Percentiles rank a stretch among this genome's conserved stretches.
These are phyloP conservation scores for Zaprionus nigranus DNA, from an alignment of 1,140 invertebrate species.

Conservation along the genomic window DNA sequence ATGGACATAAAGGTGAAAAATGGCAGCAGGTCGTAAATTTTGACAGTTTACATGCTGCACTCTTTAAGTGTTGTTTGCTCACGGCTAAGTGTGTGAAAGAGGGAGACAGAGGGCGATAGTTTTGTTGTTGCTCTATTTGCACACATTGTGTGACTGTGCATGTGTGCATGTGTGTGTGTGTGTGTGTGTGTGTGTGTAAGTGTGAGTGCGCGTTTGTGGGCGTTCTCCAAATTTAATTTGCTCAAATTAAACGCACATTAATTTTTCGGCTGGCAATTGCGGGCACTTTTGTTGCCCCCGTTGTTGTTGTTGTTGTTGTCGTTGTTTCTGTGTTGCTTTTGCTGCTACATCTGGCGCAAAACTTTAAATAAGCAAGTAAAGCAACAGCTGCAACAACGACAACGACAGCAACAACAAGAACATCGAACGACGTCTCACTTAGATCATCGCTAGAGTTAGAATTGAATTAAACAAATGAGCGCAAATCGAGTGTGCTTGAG, in stretches of 20 bases:
- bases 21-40: slow-evolving; percentile 52
- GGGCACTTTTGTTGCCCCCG: slow-evolving; percentile 26
- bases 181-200: background rate
- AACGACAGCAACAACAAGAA: slow-evolving; percentile 42
- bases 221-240: slow-evolving; percentile 64
- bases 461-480: slow-evolving; percentile 76
- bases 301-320: slow-evolving; percentile 10
- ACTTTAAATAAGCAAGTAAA: slow-evolving; percentile 24
- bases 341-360: slow-evolving; percentile 22
- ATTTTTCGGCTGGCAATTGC: slow-evolving; percentile 59
- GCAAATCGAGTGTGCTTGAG: slow-evolving; percentile 12
- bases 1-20: slow-evolving; percentile 65
- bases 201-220: background rate
- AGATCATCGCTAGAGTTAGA: slow-evolving; percentile 82
- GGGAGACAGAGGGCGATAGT: background rate
- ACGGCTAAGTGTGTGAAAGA: background rate
- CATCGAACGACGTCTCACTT: slow-evolving; percentile 71
- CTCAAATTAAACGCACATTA: slow-evolving; percentile 78
- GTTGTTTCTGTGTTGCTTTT: slow-evolving; percentile 23
- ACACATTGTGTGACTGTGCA: slow-evolving; percentile 2
- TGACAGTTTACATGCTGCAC: slow-evolving; percentile 49
- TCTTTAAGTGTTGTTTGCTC: slow-evolving; percentile 15
- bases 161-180: background rate
- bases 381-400: slow-evolving; percentile 27
- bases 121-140: background rate